Evolutionary conservation across 2,113 vertebrate genomes (phyloP).

Genomic region (Calonectris borealis): DNA sequence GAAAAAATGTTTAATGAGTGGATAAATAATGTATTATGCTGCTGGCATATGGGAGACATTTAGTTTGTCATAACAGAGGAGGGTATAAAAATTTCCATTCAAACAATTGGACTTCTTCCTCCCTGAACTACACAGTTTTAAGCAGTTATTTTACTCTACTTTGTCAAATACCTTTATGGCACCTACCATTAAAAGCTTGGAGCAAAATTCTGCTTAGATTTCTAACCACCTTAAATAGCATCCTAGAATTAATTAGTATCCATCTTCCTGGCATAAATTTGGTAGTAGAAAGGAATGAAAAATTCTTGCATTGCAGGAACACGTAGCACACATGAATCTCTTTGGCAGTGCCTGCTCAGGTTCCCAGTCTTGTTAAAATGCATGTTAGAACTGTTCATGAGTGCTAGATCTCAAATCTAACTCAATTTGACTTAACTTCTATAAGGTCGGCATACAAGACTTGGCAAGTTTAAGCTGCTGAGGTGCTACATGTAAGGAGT

Average conservation of each 20-base stretch:
- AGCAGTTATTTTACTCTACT: background rate
- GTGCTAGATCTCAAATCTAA: background rate
- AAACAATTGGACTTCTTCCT: background rate
- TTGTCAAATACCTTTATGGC: background rate
- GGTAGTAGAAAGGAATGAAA: background rate
- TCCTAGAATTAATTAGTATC: background rate
- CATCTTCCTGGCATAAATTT: background rate
- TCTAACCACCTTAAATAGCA: background rate
- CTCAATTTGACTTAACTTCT: background rate
- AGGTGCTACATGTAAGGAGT: background rate
- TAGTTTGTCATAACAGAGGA: background rate
- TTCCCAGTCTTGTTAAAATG: background rate
- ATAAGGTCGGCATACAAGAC: background rate
- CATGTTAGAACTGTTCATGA: background rate
- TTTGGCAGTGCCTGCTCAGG: background rate
- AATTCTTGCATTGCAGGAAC: background rate
- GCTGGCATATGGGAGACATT: background rate
- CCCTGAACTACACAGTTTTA: background rate
- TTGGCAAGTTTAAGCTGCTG: background rate
- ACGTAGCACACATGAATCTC: background rate
- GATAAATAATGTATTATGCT: background rate
- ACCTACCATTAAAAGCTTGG: background rate
- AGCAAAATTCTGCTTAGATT: background rate
- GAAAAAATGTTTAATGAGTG: background rate
- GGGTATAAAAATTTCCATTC: background rate